Conservation (phyloP, 2,113 vertebrate species). For the Pogonocichla stellata region DNA sequence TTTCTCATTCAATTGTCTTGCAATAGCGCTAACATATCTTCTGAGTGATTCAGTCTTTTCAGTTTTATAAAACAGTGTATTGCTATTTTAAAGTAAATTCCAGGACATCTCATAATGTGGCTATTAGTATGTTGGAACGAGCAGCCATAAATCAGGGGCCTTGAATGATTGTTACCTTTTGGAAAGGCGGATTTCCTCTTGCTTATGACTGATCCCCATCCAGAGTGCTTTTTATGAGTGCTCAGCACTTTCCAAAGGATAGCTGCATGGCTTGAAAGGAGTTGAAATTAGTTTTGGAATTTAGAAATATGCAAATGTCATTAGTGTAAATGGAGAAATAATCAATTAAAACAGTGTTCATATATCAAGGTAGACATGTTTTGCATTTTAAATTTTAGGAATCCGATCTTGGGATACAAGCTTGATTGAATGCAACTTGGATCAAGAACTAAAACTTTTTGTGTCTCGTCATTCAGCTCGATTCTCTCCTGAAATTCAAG, state of each 20-base stretch:
- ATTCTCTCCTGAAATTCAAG: slow-evolving; percentile 91
- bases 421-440: slow-evolving; percentile 90
- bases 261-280: not conserved
- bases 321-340: not conserved
- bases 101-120: not conserved
- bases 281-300: not conserved
- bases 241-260: not conserved
- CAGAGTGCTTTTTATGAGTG: not conserved
- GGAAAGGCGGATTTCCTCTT: not conserved
- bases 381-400: slow-evolving; percentile 73
- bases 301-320: not conserved
- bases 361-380: not conserved
- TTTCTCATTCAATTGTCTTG: not conserved
- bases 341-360: not conserved
- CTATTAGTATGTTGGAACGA: not conserved
- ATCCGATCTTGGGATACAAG: slow-evolving; percentile 94
- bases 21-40: not conserved
- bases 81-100: not conserved
- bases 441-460: slow-evolving; percentile 95
- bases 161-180: not conserved
- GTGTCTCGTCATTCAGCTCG: slow-evolving; percentile 93
- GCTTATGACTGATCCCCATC: not conserved
- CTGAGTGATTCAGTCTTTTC: not conserved
- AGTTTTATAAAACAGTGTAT: not conserved
- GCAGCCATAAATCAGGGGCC: not conserved